These are phyloP conservation scores for Seison nebaliae DNA, from an alignment of 1,140 invertebrate genomes.

Conservation along the genomic window DNA sequence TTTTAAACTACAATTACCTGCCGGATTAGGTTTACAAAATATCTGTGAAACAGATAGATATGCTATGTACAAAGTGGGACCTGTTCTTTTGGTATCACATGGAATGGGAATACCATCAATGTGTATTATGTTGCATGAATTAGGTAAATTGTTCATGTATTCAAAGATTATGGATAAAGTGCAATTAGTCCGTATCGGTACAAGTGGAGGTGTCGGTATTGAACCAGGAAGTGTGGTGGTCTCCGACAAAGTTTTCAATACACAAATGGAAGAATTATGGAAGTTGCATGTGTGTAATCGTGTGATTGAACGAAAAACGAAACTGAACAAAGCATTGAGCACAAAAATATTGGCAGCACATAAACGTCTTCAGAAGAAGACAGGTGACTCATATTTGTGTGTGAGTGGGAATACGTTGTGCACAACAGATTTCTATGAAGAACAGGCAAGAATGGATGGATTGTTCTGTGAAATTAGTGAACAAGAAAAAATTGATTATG, in stretches of 20 bases:
- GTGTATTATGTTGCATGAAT: conserved; percentile 62
- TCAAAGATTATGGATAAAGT: conserved; percentile 53
- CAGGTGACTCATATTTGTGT: conserved; percentile 51
- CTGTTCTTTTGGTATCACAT: conserved; percentile 64
- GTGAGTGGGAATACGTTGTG: conserved; percentile 72
- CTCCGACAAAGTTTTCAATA: conserved; percentile 56
- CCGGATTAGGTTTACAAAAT: conserved; percentile 54
- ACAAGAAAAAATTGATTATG: conserved; percentile 59
- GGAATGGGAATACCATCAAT: conserved; percentile 77
- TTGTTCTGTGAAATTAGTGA: conserved; percentile 78
- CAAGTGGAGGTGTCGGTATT: conserved; percentile 64
- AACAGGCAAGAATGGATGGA: conserved; percentile 67
- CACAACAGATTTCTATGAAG: conserved; percentile 89
- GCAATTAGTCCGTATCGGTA: conserved; percentile 65
- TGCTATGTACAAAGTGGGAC: conserved; percentile 88
- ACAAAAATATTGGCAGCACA: conserved; percentile 46
- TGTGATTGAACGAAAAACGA: conserved; percentile 45
- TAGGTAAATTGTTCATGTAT: conserved; percentile 73
- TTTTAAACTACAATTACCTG: conserved; percentile 57
- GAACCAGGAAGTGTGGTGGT: conserved; percentile 62
- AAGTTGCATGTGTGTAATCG: conserved; percentile 62
- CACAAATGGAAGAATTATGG: conserved; percentile 40
- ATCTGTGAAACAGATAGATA: conserved; percentile 75
- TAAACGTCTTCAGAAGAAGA: conserved; percentile 16
- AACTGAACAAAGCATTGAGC: conserved; percentile 48